A percentile compares a stretch with the other conserved stretches of the same genome.
These are phyloP conservation scores for Origma solitaria DNA, from an alignment of 2,113 vertebrate species.

Conservation along the genomic window DNA sequence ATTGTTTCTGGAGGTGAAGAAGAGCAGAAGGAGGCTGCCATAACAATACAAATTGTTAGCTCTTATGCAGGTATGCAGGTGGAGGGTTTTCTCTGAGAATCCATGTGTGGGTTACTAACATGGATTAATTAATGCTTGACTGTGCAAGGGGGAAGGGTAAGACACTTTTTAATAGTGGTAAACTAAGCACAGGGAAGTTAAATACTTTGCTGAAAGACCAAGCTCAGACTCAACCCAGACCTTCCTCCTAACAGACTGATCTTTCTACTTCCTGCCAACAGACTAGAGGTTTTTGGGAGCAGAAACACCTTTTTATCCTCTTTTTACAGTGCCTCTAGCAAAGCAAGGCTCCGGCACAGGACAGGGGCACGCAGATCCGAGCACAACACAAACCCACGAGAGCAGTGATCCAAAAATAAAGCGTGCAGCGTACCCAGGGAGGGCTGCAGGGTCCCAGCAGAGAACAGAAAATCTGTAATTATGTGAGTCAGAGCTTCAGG, in stretches of 20 bases:
- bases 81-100: neutral
- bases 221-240: neutral
- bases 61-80: neutral
- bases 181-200: neutral
- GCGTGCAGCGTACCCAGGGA: neutral
- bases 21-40: neutral
- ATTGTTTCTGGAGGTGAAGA: neutral
- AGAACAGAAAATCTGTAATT: neutral
- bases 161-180: neutral
- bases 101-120: neutral
- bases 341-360: neutral
- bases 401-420: neutral
- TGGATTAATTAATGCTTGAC: neutral
- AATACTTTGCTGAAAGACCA: neutral
- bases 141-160: neutral
- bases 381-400: neutral
- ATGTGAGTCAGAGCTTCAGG: constrained; percentile 19
- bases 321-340: neutral
- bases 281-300: neutral
- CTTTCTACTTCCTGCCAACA: neutral
- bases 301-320: neutral
- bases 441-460: neutral
- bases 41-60: neutral
- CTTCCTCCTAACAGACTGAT: neutral
- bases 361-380: neutral